Conservation (phyloP, 2,888 invertebrate genomes). For the Scaptodrosophila latifasciaeformis region DNA sequence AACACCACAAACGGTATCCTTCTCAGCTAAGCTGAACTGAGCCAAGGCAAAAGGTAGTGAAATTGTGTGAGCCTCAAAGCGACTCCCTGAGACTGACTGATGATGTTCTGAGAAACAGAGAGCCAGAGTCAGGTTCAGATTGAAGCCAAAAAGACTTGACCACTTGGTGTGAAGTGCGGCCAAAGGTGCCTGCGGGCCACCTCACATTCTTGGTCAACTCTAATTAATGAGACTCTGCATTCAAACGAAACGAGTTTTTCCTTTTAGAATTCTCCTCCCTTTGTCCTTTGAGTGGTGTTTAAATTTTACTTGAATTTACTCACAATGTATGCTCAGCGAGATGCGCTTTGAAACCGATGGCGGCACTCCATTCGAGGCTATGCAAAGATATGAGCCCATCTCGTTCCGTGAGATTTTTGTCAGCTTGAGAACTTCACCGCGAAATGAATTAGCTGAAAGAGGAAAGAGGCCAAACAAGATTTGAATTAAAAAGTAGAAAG, state of each 20-base stretch:
- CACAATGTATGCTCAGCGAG: slow-evolving; percentile 91
- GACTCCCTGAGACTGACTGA: slow-evolving; percentile 39
- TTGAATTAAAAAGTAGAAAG: too few species aligned
- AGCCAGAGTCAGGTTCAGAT: too few species aligned
- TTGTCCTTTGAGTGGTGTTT: too few species aligned
- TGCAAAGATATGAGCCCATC: slow-evolving; percentile 94
- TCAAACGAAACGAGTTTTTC: background rate
- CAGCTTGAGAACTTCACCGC: slow-evolving; percentile 85
- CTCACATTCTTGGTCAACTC: too few species aligned
- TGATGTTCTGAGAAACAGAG: slow-evolving; percentile 34
- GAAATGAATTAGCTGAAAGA: slow-evolving; percentile 81
- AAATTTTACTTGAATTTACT: slow-evolving; percentile 77
- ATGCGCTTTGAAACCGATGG: slow-evolving; percentile 93
- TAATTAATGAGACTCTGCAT: slow-evolving; percentile 52
- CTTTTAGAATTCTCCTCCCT: too few species aligned
- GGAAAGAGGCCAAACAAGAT: too few species aligned
- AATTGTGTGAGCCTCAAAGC: slow-evolving; percentile 20
- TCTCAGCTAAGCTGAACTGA: background rate
- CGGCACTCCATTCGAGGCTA: slow-evolving; percentile 91
- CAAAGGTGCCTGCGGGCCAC: too few species aligned
- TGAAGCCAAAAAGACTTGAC: slow-evolving; percentile 32
- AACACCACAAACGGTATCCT: slow-evolving; percentile 53
- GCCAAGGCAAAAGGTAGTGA: slow-evolving; percentile 13
- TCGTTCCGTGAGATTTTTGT: slow-evolving; percentile 89
- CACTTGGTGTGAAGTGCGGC: slow-evolving; percentile 21